These are phyloP conservation scores for Cataglyphis altisquamis DNA, from an alignment of 2,888 invertebrate genomes.

Conservation along the genomic window DNA sequence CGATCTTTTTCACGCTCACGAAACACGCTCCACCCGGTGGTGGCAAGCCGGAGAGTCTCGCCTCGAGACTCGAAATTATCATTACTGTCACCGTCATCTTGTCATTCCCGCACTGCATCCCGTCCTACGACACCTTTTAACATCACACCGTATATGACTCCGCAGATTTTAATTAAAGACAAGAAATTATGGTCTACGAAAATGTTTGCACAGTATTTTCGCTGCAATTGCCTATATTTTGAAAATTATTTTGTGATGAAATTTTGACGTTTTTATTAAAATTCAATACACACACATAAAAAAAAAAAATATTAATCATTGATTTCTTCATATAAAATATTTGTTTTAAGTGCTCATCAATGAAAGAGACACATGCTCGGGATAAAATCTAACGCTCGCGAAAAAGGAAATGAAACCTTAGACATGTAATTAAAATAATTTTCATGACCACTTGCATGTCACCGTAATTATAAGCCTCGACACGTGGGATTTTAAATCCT, in stretches of 20 bases:
- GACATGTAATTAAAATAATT: slow-evolving; percentile 18
- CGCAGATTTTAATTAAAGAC: background rate
- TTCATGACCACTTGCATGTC: background rate
- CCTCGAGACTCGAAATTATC: slow-evolving; percentile 32
- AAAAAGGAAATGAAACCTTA: background rate
- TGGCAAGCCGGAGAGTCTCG: background rate
- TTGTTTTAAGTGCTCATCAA: background rate
- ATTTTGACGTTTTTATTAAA: background rate
- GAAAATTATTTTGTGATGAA: background rate
- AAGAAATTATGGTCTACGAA: background rate
- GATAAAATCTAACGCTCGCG: background rate
- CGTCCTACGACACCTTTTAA: background rate
- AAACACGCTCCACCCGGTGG: slow-evolving; percentile 72
- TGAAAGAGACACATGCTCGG: background rate
- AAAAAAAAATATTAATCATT: background rate
- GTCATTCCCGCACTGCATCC: slow-evolving; percentile 11
- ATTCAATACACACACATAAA: background rate
- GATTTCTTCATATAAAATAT: background rate
- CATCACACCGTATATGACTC: background rate
- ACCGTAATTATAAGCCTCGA: slow-evolving; percentile 39
- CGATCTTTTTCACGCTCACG: slow-evolving; percentile 81
- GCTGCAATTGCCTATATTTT: background rate
- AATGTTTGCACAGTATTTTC: background rate
- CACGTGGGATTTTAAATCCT: slow-evolving; percentile 3
- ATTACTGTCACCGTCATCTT: background rate